Evolutionary conservation across 2,888 invertebrate genomes (phyloP).

Genomic region (Hemicrepidius hirtus): DNA sequence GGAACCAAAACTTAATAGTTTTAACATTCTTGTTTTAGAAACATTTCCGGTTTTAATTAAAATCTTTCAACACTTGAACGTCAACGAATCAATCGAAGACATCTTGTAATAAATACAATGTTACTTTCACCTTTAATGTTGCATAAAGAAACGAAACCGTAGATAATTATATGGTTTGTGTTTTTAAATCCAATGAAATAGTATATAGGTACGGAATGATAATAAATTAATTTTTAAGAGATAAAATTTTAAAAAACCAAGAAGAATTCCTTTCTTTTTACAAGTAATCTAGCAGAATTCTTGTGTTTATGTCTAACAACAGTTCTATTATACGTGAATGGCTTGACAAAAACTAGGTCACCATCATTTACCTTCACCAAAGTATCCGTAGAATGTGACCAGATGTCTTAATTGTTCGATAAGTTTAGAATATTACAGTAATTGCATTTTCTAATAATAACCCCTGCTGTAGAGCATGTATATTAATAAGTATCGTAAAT

Average conservation of each 20-base stretch:
- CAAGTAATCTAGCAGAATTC: no score
- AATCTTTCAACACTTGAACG: no score
- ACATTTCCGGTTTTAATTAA: no score
- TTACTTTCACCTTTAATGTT: constrained; percentile 28
- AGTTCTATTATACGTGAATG: constrained; percentile 22
- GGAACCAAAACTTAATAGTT: no score
- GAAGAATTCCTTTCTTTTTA: no score
- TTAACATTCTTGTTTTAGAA: no score
- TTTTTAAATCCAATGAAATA: neutral
- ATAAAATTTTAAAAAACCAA: no score
- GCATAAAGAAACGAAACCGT: constrained; percentile 26
- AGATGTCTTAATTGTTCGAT: constrained; percentile 45
- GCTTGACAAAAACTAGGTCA: constrained; percentile 41
- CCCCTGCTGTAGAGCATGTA: no score
- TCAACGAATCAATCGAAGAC: constrained; percentile 12
- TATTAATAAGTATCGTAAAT: constrained; percentile 14
- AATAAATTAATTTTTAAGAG: neutral
- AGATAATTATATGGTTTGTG: constrained; percentile 1
- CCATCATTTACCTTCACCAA: constrained; percentile 42
- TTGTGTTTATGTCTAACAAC: constrained; percentile 24
- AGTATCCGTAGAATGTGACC: constrained; percentile 41
- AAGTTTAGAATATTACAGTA: neutral
- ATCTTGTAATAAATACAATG: constrained; percentile 28
- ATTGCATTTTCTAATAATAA: constrained; percentile 11
- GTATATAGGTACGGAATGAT: neutral